Base-by-base conservation (phyloP, 2,888 invertebrate species). In the Xestia c-nigrum region DNA sequence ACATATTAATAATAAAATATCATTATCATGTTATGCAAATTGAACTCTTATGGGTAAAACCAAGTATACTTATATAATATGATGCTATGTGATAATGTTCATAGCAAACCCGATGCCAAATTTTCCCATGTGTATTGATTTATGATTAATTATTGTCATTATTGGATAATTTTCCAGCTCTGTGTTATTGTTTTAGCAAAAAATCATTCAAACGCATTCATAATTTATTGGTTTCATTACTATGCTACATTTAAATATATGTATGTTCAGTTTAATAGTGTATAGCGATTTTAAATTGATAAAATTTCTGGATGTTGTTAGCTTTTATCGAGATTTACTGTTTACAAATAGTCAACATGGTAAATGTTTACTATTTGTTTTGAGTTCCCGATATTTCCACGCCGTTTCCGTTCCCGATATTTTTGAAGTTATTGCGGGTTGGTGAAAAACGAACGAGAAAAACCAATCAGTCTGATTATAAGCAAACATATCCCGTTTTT, bases 1-100 rank as follows among this genome's bases (percentile, higher is more conserved):
- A 83, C 59, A 80, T 80, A 76, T 87, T 74, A 76, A 85, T 74
- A 86, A 71, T 65, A 61, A 50, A 21, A 24, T 21, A 74, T 50
- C 16, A 74, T 16, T 50, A 74, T 50, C 19, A 12, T 80, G 55
- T n/a, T 3, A 71, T 24, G 2, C 2, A 55, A 14, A 66, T 43
- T 5, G 24, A 31, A n/a, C 10, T 31, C 64, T n/a, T 72, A 57
- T 40, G 31, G 47, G 46, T 21, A 47, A 50, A 47, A 43, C 10
- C 38, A 78, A 43, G 57, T 31, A 47, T 14, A 3, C n/a, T 47
- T 40, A 70, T 1, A 3, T 19, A 31, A 50, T 16, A 55, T 38
- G 5, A 40, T 31, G 24, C 12, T 46, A 24, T 50, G 24, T 59
- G 50, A 31, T n/a, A 0, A 14, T 31, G 10, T 43, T 47, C 40